Evolutionary conservation across 2,888 invertebrate genomes (phyloP), one percentile per base, ranked within the genome.

Genomic region (Drosophila austrosaltans): DNA sequence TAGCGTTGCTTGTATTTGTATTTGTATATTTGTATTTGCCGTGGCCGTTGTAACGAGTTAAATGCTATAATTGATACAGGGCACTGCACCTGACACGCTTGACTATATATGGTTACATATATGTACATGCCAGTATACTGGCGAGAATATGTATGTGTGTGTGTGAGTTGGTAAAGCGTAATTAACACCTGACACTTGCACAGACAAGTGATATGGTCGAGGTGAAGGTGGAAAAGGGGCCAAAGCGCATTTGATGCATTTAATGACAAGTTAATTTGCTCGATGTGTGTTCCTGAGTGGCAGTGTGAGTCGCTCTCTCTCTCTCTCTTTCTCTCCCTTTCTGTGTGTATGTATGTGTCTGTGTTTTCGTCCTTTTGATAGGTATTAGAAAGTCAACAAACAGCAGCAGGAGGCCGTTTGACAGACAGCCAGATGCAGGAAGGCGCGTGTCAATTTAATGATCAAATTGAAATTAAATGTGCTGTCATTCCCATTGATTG

Each of bases 191-290:
- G 82, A 76, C 84, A 81, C 73, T 63, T 69, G 65, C 78, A 75
- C 69, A 72, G 53, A 30, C 54, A 67, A 72, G 69, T 73, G 69
- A 36, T 25, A 42, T 53, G 62, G 53, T 5, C 36, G 62, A 48
- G 44, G 10, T 20, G 25, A 42, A 28, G 59, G 44, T 22, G 57
- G 6, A 12, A 36, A 22, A 57, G 69, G 63, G 69, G 66, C 65
- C 66, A 67, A 76, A 81, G 71, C 66, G 72, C 87, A 71, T 74
- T 74, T 83, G 78, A 81, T 82, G 82, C 82, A 83, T 78, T 83
- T 82, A 81, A 83, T 82, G 82, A 78, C 87, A 76, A 83, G 72
- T 83, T 86, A 82, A 82, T 87, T 83, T 78, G 65, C 68, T 57
- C 61, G 48, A 32, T 48, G 44, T 53, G 48, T n/a, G 53, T 32